Base-by-base conservation (phyloP, 2,797 vertebrate genomes). In the Momotus momota region DNA sequence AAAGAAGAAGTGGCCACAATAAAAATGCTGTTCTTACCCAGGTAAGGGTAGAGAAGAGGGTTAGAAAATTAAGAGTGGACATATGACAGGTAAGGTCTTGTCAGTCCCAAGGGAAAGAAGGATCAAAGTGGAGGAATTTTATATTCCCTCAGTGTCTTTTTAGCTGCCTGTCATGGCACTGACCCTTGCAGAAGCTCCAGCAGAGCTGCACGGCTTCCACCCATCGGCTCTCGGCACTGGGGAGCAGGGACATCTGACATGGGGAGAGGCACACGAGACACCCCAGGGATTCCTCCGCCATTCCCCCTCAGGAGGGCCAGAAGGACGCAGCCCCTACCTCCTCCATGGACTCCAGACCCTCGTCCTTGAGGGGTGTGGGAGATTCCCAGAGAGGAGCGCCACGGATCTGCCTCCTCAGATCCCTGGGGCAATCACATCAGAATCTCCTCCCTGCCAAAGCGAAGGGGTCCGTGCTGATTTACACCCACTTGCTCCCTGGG, bases 291-390 rank as follows among this genome's bases (percentile, higher is more conserved):
- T 97, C 64, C 93, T 96, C 95, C 65, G 9, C 91, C 75, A 17
- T 86, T 87, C 67, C 95, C 94, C 94, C 90, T 92, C 7, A 21
- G 86, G 40, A 93, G 81, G 93, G 86, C 79, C 87, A 94, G 92
- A 95, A 96, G 94, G 85, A 91, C 45, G 89, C 94, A 94, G 91
- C 93, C 94, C 90, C 90, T 94, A 93, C 78, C 96, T 97, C 94
- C 94, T 94, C 96, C 93, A 85, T 66, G 95, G 95, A 95, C 96
- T 97, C 92, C 93, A 92, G 91, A 93, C 96, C 95, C 94, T 95
- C 90, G 89, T 93, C 94, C 91, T 92, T 94, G 96, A 96, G 88
- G 95, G 90, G 71, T 11, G 86, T 94, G 91, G 91, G 95, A 97
- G 94, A 95, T 94, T 95, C 94, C 94, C 94, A 86, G 95, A 97